Evolutionary conservation across 2,797 vertebrate genomes (phyloP), one percentile per base, ranked within the genome.

Genomic region (Sparus aurata): DNA sequence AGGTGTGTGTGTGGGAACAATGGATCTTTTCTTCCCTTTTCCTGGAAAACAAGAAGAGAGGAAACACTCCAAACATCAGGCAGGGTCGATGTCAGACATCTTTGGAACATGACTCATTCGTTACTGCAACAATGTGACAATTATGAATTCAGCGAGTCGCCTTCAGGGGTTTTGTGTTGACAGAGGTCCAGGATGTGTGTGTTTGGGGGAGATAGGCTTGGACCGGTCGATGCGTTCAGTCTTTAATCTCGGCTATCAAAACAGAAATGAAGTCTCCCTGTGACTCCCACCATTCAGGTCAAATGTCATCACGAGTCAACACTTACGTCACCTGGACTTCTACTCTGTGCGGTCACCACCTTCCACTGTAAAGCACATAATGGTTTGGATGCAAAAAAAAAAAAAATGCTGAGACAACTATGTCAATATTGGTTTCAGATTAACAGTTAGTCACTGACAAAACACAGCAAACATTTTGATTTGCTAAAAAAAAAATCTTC

Each of bases 101-200:
- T 85, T 72, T 57, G 55, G 70, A 69, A 30, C 53, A 38, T 89
- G 89, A 90, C 85, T 90, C 86, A 85, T 71, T 54, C 38, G 49
- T 65, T 73, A 5, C 55, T 57, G 69, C 58, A 38, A 88, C 84
- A 84, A 81, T 85, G 72, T 47, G 69, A 78, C 67, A 38, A 8
- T 72, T 47, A 75, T 65, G 59, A 79, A 59, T 64, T 64, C 69
- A 68, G 22, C 62, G 17, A 20, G 54, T 0, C 20, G 22, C 38
- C 69, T 52, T 71, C 18, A 23, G 69, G 64, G 69, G 57, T 79
- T 71, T 47, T 47, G 77, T 77, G 65, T 43, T 54, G 74, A 79
- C 30, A 34, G 27, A 10, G 27, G 52, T 66, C 25, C 88, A 92
- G 92, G 91, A 93, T 89, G 90, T 91, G 85, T 87, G 86, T 91